These are phyloP conservation scores for Okamejei kenojei DNA, from an alignment of 2,797 vertebrate species.

Conservation along the genomic window DNA sequence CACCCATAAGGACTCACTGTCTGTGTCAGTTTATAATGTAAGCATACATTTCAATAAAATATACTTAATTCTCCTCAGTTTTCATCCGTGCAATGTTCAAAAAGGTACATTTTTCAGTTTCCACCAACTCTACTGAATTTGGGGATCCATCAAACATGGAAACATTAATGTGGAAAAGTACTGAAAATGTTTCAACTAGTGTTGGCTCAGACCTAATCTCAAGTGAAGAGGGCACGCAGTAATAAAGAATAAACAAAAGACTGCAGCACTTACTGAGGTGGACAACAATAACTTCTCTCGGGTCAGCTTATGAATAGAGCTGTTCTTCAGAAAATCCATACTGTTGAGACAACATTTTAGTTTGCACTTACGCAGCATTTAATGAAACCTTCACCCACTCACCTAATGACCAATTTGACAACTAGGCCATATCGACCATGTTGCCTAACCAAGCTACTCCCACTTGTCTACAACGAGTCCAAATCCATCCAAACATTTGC, in stretches of 20 bases:
- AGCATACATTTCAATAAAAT: neutral
- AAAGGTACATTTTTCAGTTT: slow-evolving; percentile 33
- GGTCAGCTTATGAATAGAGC: slow-evolving; percentile 85
- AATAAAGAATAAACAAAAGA: slow-evolving; percentile 20
- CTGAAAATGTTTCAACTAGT: slow-evolving; percentile 28
- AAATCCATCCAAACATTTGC: too few relatives aligned
- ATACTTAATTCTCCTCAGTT: neutral
- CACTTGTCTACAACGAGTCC: too few relatives aligned
- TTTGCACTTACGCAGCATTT: neutral
- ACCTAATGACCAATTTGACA: neutral
- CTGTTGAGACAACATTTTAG: slow-evolving; percentile 57
- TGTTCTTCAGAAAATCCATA: slow-evolving; percentile 86
- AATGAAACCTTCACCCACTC: neutral
- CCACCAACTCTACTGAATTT: slow-evolving; percentile 21
- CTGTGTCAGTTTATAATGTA: neutral
- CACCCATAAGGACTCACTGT: neutral
- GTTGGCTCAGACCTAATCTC: slow-evolving; percentile 38
- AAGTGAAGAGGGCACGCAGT: neutral
- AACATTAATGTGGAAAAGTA: slow-evolving; percentile 40
- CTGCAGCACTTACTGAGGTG: slow-evolving; percentile 72
- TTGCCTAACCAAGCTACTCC: too few relatives aligned
- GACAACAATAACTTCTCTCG: slow-evolving; percentile 86
- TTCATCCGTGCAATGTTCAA: neutral
- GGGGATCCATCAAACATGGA: neutral
- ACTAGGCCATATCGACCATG: too few relatives aligned